Conservation (phyloP, 2,113 vertebrate genomes). For the Myotis yumanensis region DNA sequence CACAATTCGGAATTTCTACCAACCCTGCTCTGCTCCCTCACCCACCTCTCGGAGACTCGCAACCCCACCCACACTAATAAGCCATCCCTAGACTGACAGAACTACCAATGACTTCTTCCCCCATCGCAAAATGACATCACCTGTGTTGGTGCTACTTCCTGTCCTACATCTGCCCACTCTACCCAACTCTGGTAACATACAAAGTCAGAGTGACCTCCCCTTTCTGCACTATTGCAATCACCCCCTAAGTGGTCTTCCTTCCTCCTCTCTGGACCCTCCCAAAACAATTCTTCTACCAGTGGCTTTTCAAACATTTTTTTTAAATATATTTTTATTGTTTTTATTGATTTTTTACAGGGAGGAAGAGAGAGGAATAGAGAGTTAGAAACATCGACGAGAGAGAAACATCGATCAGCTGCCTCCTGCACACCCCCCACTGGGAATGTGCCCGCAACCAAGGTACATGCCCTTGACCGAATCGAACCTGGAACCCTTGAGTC, state of each 20-base stretch:
- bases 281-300: neutral
- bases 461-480: too few relatives aligned
- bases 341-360: too few relatives aligned
- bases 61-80: neutral
- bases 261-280: neutral
- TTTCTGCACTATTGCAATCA: neutral
- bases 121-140: neutral
- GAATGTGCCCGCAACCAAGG: too few relatives aligned
- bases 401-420: too few relatives aligned
- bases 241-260: neutral
- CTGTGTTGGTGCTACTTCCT: neutral
- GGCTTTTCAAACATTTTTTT: neutral
- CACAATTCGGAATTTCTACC: neutral
- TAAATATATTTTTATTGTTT: too few relatives aligned
- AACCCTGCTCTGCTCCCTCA: neutral
- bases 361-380: too few relatives aligned
- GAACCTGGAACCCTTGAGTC: too few relatives aligned
- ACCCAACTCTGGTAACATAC: neutral
- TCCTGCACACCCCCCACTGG: too few relatives aligned
- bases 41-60: neutral
- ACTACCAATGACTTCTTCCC: too few relatives aligned
- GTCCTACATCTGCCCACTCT: too few relatives aligned
- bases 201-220: neutral
- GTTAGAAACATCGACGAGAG: too few relatives aligned
- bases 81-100: neutral